These are phyloP conservation scores for Novumbra hubbsi DNA, from an alignment of 2,797 vertebrate species.

Conservation along the genomic window DNA sequence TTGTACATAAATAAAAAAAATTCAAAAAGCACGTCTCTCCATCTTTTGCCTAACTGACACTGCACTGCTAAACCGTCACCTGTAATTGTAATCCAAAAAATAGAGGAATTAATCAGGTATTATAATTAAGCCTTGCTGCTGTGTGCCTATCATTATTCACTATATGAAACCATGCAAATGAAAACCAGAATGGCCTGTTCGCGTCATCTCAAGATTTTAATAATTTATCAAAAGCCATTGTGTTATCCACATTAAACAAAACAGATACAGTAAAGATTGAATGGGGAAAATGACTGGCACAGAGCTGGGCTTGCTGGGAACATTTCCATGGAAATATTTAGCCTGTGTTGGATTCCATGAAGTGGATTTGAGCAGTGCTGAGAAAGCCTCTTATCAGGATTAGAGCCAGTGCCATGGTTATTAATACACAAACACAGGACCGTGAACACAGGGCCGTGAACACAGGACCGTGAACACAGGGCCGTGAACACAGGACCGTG, in stretches of 20 bases:
- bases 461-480: neutral
- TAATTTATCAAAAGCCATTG: too few relatives aligned
- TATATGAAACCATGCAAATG: neutral
- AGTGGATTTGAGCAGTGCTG: constrained; percentile 48
- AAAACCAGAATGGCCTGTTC: neutral
- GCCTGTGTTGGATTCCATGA: constrained; percentile 43
- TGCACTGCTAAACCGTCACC: neutral
- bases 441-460: neutral
- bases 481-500: neutral
- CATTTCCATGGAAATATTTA: constrained; percentile 51
- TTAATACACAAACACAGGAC: constrained; percentile 50
- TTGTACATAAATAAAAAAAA: constrained; percentile 20
- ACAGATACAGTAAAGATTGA: neutral
- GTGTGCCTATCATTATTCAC: neutral
- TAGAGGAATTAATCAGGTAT: neutral
- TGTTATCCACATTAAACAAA: neutral
- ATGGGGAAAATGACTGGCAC: constrained; percentile 26
- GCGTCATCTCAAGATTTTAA: too few relatives aligned
- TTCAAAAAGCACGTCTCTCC: neutral
- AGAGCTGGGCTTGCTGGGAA: neutral
- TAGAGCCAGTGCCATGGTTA: constrained; percentile 58
- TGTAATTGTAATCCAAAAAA: neutral
- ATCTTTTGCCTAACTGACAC: neutral
- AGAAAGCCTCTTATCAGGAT: constrained; percentile 71
- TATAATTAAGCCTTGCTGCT: neutral